Evolutionary conservation across 2,113 vertebrate genomes (phyloP).

Genomic region (Takifugu flavidus): DNA sequence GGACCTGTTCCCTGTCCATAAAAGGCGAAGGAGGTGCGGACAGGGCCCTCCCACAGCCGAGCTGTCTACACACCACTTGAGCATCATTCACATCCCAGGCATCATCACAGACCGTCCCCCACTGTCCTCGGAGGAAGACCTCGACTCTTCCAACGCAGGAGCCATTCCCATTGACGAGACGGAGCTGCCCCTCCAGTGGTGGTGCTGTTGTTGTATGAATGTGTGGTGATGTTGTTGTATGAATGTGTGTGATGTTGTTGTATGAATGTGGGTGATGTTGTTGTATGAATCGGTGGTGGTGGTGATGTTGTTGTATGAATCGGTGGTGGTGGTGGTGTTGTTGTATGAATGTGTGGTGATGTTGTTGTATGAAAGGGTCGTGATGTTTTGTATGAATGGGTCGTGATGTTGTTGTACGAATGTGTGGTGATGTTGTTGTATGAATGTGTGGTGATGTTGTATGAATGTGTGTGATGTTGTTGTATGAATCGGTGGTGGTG

Average conservation of each 20-base stretch:
- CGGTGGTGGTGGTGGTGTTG: too few species aligned
- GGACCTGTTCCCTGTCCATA: constrained; percentile 50
- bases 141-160: constrained; percentile 57
- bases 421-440: too few species aligned
- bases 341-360: too few species aligned
- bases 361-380: background rate
- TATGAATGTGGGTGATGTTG: too few species aligned
- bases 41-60: constrained; percentile 47
- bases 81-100: constrained; percentile 41
- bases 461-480: too few species aligned
- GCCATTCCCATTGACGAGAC: constrained; percentile 30
- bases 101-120: constrained; percentile 64
- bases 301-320: too few species aligned
- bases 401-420: too few species aligned
- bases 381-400: too few species aligned
- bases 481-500: too few species aligned
- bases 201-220: background rate
- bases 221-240: background rate
- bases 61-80: constrained; percentile 59
- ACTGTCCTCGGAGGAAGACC: constrained; percentile 44
- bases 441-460: too few species aligned
- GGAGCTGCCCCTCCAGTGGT: constrained; percentile 24
- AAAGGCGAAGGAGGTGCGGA: constrained; percentile 24
- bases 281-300: too few species aligned
- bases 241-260: too few species aligned